Evolutionary conservation across 2,888 invertebrate species (phyloP), one percentile per base, ranked within the genome.

Genomic region (Macrophya alboannulata): DNA sequence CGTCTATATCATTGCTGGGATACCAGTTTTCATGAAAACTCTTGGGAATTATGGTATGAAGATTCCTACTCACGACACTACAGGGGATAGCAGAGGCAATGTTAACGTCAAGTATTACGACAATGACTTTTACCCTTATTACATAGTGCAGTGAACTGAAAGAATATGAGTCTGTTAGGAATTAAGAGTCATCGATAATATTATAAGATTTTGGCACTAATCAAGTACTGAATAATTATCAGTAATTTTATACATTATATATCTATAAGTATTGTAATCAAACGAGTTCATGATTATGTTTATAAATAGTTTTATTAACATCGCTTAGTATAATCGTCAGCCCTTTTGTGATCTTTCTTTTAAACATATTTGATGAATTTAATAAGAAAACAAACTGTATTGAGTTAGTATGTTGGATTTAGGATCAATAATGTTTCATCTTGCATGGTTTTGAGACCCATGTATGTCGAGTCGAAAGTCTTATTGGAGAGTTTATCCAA

Each of bases 91-190:
- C 3, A 43, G 21, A n/a, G 59, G 62, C 43, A 9, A n/a, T 25
- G 81, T 81, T 2, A 62, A 62, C 4, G 81, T 81, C 81, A 59
- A 81, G 37, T 81, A 81, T 43, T 62, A 62, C 43, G 81, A 81
- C 43, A 43, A 8, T 21, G 81, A 81, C 9, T 62, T 81, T 43
- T 81, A 81, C 43, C 81, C 81, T 43, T 62, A 81, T 62, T 81
- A 43, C 5, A 62, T 81, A 12, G 81, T 81, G 25, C 21, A 59
- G 43, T 62, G 62, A 21, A 8, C 40, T 6, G n/a, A 1, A 4
- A 40, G 43, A 6, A 40, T 21, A 12, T 40, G 21, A 81, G 43
- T 8, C 55, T 21, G 10, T 45, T 21, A 3, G 8, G 43, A 45
- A 45, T 10, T 74, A 37, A 17, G 37, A 68, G 4, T 68, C 15